Conservation (phyloP, 2,113 vertebrate genomes). For the Perca flavescens region DNA sequence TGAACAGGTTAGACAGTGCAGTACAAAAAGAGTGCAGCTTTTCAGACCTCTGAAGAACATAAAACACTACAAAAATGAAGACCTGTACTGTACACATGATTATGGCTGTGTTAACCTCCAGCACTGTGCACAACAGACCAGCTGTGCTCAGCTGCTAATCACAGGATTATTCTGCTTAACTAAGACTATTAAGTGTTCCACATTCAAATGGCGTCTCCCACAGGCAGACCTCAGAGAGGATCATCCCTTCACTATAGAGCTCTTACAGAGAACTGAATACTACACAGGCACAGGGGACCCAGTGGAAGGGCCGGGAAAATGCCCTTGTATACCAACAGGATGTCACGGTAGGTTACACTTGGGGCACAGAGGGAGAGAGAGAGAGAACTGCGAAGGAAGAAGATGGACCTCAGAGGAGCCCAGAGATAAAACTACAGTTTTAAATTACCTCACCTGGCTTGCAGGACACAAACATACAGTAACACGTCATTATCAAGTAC, state of each 20-base stretch:
- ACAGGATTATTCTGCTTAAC: conserved; percentile 77
- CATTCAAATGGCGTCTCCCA: conserved; percentile 70
- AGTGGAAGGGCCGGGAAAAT: conserved; percentile 31
- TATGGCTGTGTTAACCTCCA: conserved; percentile 18
- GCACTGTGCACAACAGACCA: conserved; percentile 39
- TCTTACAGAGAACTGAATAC: conserved; percentile 32
- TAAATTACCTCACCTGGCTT: conserved; percentile 15
- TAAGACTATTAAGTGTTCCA: conserved; percentile 80
- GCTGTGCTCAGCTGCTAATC: conserved; percentile 72
- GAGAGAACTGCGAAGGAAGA: not conserved
- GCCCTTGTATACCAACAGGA: conserved; percentile 45
- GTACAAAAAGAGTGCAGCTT: not conserved
- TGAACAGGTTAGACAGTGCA: not conserved
- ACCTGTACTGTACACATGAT: not conserved
- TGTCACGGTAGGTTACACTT: conserved; percentile 45
- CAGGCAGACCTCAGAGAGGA: conserved; percentile 65
- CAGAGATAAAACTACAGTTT: conserved; percentile 3
- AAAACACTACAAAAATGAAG: not conserved
- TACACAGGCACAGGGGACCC: conserved; percentile 6
- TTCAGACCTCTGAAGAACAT: not conserved
- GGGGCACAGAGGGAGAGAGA: conserved; percentile 10
- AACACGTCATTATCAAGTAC: not conserved
- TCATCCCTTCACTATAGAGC: conserved; percentile 57
- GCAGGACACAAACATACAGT: not conserved
- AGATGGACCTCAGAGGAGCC: conserved; percentile 32